Evolutionary conservation across 1,140 invertebrate genomes (phyloP), one percentile per base, ranked within the genome.

Genomic region (Zophobas morio): DNA sequence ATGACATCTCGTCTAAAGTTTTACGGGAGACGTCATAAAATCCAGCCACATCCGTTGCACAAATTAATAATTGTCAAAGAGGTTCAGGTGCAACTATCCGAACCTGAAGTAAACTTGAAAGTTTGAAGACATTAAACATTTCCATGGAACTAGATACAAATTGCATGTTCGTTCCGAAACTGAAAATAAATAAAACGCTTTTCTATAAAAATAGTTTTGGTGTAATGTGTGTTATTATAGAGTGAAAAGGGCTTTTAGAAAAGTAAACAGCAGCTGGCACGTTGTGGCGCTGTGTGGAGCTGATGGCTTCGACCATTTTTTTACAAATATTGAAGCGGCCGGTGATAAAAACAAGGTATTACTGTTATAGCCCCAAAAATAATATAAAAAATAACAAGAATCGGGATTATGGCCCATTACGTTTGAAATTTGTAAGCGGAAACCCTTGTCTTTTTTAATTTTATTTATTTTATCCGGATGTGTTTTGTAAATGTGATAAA

Each of bases 311-410:
- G 49, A 20, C n/a, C 49, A 20, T 51, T 51, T 4, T 51, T 51
- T 51, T n/a, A 6, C 6, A 51, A 51, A 51, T 51, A 51, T 51
- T 51, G 20, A 20, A 51, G 49, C n/a, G 49, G 4, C n/a, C n/a
- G 4, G 49, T 20, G 49, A 51, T 51, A 51, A 51, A 51, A 51
- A 51, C 49, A 51, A 51, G 49, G 20, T 2, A 51, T 51, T 51
- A 51, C 49, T 51, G 49, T 51, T 51, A 51, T 51, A 5, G 49
- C 6, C 49, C 49, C 2, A 51, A 4, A 51, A 51, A 51, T 51
- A 51, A 51, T 51, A 51, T 51, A 51, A 51, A 20, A 2, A 51
- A 51, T 51, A 51, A 51, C 49, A 51, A 20, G n/a, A 51, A 20
- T 51, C n/a, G 49, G 49, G 49, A 20, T 51, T n/a, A 51, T 6